Base-by-base conservation (phyloP, 2,797 vertebrate species). In the Manis crassicaudata region DNA sequence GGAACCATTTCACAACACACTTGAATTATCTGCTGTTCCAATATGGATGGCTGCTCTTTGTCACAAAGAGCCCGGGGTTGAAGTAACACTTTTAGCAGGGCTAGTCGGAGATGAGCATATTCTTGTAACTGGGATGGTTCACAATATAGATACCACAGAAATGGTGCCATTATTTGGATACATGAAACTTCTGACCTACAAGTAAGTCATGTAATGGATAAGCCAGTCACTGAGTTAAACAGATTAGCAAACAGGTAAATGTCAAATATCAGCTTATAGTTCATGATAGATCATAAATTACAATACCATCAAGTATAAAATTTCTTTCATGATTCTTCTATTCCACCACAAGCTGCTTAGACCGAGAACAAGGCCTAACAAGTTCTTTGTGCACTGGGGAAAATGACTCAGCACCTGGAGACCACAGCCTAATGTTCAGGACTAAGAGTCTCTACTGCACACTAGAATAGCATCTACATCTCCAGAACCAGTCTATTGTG, bases 101-200 rank as follows among this genome's bases (percentile, higher is more conserved):
- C 96, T 91, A 99, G 98, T 75, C 99, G 98, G 37, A 99, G 98
- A 56, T 99, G 97, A 43, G 99, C 98, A 35, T 99, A 98, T 95
- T 99, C 99, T 18, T 99, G 76, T 65, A 98, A 97, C 72, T 99
- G 99, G 96, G 98, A 99, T 4, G 99, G 99, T 92, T 99, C 99
- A 10, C 99, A 99, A 98, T 99, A 99, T 8, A 99, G 97, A 98
- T 99, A 99, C 72, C 98, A 98, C 12, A 99, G 98, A 98, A 99
- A 99, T 0, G 99, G 99, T 10, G 97, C 98, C 98, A 99, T 98
- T 98, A 99, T 98, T 98, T 97, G 96, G 90, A 99, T 96, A 96
- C 98, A 99, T 0, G 98, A 98, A 25, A 96, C 92, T 96, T 99
- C 98, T 35, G 98, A 97, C 96, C 99, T 99, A 98, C 9, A 97